Conservation (phyloP, 2,113 vertebrate genomes). For the Donacobius atricapilla region DNA sequence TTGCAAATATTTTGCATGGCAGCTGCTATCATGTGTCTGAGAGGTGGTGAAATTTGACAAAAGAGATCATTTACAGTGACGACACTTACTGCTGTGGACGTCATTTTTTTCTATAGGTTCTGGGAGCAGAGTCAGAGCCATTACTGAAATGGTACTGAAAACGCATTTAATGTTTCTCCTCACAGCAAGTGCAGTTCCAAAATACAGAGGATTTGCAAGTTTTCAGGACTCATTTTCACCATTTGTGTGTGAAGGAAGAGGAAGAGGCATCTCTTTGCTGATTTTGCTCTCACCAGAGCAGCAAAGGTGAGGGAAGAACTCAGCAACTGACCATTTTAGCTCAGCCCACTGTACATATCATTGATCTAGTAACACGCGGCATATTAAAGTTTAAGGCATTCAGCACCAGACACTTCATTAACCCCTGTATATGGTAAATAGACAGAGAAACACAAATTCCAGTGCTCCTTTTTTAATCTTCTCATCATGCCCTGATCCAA, state of each 20-base stretch:
- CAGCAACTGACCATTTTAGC: neutral
- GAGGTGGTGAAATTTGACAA: neutral
- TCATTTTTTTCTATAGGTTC: neutral
- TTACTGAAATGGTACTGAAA: neutral
- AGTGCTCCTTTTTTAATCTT: neutral
- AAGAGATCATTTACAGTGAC: neutral
- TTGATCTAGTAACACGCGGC: neutral
- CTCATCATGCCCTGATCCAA: neutral
- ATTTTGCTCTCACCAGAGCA: conserved; percentile 33
- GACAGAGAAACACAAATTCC: neutral
- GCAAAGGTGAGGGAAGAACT: neutral
- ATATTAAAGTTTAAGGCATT: neutral
- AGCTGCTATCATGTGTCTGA: neutral
- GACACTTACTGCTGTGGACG: neutral
- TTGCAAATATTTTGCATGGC: neutral
- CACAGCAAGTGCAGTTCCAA: neutral
- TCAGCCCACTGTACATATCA: neutral
- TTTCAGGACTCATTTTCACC: neutral
- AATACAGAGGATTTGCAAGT: neutral
- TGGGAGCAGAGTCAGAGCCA: neutral
- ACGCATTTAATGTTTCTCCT: neutral
- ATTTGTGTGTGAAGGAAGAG: neutral
- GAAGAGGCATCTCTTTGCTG: neutral
- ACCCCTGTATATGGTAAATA: neutral
- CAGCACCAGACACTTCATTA: neutral